phyloP scores from a whole-genome alignment of 2,888 invertebrate species.

The Drosophila formosana region DNA sequence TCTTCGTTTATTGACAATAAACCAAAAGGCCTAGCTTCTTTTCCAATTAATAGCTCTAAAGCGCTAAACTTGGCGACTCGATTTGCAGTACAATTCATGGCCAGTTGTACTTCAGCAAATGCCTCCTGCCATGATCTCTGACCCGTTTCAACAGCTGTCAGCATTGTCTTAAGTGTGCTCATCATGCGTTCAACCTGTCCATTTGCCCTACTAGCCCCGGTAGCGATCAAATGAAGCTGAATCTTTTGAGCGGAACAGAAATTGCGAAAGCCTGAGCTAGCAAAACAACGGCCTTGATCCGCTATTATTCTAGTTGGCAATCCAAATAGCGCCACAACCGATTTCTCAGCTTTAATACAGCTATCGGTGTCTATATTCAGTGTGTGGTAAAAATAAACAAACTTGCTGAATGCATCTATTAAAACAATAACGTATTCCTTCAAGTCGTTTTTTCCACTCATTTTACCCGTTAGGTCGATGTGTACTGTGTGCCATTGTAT shows the following conservation, averaged over 20 bases:
- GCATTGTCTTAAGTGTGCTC: constrained; percentile 21
- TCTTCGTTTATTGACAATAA: constrained; percentile 9
- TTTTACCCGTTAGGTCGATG: no score
- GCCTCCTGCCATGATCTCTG: constrained; percentile 20
- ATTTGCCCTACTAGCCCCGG: constrained; percentile 13
- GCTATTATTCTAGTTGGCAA: constrained; percentile 12
- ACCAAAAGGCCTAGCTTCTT: constrained; percentile 16
- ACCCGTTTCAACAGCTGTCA: constrained; percentile 12
- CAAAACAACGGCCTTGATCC: constrained; percentile 18
- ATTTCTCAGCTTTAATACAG: constrained; percentile 13
- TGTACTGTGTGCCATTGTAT: no score
- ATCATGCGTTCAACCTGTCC: constrained; percentile 14
- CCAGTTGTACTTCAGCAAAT: constrained; percentile 13
- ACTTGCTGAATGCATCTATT: constrained; percentile 9
- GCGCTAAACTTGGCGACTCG: constrained; percentile 7
- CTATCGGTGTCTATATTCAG: constrained; percentile 12
- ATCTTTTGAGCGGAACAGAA: constrained; percentile 11
- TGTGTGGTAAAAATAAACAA: constrained; percentile 15
- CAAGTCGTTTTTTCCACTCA: no score
- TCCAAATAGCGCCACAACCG: constrained; percentile 2
- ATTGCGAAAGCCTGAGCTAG: constrained; percentile 5
- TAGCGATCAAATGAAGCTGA: constrained; percentile 11
- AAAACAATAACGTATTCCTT: constrained; percentile 10
- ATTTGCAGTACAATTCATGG: constrained; percentile 17
- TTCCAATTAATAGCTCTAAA: constrained; percentile 17